Evolutionary conservation across 2,113 vertebrate species (phyloP).

Genomic region (Oncorhynchus gorbuscha): DNA sequence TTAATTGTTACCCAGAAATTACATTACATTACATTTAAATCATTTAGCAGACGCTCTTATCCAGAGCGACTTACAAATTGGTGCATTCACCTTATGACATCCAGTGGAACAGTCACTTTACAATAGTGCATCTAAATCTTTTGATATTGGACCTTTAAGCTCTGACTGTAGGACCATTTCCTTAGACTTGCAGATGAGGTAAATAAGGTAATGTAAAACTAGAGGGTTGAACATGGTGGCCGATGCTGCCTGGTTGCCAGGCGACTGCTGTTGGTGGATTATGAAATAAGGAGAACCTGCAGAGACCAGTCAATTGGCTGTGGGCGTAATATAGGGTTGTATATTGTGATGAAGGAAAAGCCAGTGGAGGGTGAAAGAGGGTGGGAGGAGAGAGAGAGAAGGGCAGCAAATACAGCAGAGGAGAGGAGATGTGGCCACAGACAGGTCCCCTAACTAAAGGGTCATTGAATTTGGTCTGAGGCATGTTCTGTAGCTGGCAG

Average conservation of each 20-base stretch:
- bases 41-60: too few relatives aligned
- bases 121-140: too few relatives aligned
- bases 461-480: constrained; percentile 54
- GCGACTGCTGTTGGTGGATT: neutral
- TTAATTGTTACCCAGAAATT: too few relatives aligned
- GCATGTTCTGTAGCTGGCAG: neutral
- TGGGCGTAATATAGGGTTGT: too few relatives aligned
- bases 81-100: too few relatives aligned
- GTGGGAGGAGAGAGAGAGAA: neutral
- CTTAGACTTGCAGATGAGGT: constrained; percentile 19
- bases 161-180: constrained; percentile 7
- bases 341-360: constrained; percentile 44
- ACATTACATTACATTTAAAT: too few relatives aligned
- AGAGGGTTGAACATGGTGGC: constrained; percentile 2
- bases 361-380: constrained; percentile 36
- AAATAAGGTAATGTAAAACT: neutral
- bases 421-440: neutral
- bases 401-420: neutral
- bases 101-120: too few relatives aligned
- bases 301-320: too few relatives aligned
- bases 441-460: constrained; percentile 41
- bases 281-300: neutral
- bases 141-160: neutral
- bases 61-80: too few relatives aligned
- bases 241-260: constrained; percentile 35